Conservation (phyloP, 2,888 invertebrate species). For the Epirrhoe alternata region DNA sequence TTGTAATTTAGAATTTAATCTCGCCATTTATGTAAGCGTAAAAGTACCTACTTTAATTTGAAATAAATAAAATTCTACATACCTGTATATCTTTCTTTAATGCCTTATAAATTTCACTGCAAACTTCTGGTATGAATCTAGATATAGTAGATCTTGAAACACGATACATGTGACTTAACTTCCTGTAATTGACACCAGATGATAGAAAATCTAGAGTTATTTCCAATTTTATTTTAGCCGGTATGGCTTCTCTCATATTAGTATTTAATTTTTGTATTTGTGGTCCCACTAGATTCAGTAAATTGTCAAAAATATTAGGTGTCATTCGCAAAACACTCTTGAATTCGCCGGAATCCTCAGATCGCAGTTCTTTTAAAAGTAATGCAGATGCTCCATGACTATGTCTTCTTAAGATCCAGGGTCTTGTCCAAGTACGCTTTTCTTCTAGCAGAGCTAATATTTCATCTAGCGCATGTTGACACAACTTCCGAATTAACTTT, state of each 20-base stretch:
- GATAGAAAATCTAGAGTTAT: no score
- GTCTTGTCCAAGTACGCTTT: no score
- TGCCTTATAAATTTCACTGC: constrained; percentile 22
- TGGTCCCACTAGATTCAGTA: constrained; percentile 24
- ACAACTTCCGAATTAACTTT: constrained; percentile 36
- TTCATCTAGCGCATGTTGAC: constrained; percentile 38
- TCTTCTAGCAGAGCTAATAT: constrained; percentile 30
- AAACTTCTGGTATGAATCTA: constrained; percentile 26
- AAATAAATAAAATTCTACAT: constrained; percentile 15
- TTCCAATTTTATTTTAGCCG: no score
- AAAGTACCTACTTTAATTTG: no score
- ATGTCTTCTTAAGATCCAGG: no score
- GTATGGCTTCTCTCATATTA: no score
- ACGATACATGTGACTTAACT: constrained; percentile 23
- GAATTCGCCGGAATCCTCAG: no score
- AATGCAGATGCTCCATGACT: no score
- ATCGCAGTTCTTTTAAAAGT: no score
- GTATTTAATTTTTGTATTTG: no score
- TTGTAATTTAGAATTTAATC: constrained; percentile 32
- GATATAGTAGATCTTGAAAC: constrained; percentile 26
- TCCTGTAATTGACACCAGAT: constrained; percentile 22
- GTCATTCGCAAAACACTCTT: constrained; percentile 28
- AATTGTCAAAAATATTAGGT: constrained; percentile 23
- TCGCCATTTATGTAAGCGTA: constrained; percentile 35
- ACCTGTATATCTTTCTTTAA: constrained; percentile 15